These are phyloP conservation scores for Drosophila neocordata DNA, from an alignment of 1,140 invertebrate species.

Conservation along the genomic window DNA sequence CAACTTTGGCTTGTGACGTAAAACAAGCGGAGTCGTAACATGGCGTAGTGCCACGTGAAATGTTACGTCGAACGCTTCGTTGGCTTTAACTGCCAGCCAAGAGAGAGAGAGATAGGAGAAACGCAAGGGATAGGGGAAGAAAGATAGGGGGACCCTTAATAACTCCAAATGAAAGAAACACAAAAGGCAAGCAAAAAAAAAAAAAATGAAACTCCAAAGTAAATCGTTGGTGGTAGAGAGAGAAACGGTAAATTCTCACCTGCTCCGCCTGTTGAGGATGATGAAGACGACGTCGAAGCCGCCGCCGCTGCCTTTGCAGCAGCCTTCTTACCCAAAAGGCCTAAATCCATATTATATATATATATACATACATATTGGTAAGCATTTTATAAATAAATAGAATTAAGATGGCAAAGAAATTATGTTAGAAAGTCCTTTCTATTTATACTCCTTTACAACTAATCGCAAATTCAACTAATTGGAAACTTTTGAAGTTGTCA, in stretches of 20 bases:
- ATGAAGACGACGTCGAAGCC: conserved; percentile 20
- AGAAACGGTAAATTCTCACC: not conserved
- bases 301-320: conserved; percentile 53
- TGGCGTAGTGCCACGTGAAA: conserved; percentile 62
- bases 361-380: conserved; percentile 15
- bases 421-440: not conserved
- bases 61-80: conserved; percentile 71
- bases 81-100: conserved; percentile 69
- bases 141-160: conserved; percentile 20
- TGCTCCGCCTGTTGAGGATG: conserved; percentile 29
- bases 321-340: conserved; percentile 76
- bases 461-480: conserved; percentile 51
- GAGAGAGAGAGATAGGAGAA: too few relatives aligned
- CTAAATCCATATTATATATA: conserved; percentile 38
- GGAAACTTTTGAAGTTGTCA: conserved; percentile 21
- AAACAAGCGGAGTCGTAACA: conserved; percentile 40
- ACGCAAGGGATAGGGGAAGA: conserved; percentile 18
- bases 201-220: not conserved
- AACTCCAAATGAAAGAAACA: conserved; percentile 11
- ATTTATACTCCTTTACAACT: not conserved
- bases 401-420: conserved; percentile 3
- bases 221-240: not conserved
- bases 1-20: conserved; percentile 67
- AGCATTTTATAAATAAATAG: conserved; percentile 28
- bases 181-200: conserved; percentile 13